phyloP scores from a whole-genome alignment of 1,140 invertebrate genomes.

The Dermatophagoides farinae region DNA sequence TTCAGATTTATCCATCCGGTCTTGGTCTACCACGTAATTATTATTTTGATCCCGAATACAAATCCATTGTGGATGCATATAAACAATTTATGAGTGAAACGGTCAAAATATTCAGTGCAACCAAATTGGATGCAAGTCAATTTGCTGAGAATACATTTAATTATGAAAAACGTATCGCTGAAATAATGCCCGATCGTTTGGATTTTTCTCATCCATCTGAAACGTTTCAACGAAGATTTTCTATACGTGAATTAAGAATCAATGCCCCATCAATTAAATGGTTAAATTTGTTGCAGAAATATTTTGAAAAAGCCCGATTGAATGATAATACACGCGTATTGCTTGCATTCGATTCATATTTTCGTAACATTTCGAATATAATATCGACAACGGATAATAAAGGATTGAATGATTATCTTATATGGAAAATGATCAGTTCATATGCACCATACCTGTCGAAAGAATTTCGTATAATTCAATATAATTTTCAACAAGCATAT shows the following conservation, averaged over 20 bases:
- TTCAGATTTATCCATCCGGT: slow-evolving; percentile 8
- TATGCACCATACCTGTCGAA: slow-evolving; percentile 37
- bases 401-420: slow-evolving; percentile 37
- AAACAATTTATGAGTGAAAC: slow-evolving; percentile 12
- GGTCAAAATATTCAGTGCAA: slow-evolving; percentile 9
- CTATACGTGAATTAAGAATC: neutral
- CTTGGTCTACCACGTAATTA: slow-evolving; percentile 7
- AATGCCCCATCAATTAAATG: slow-evolving; percentile 31
- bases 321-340: slow-evolving; percentile 32
- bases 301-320: slow-evolving; percentile 33
- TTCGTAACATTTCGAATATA: slow-evolving; percentile 32
- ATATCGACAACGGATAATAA: slow-evolving; percentile 35
- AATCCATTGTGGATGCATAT: slow-evolving; percentile 5
- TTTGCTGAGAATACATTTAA: slow-evolving; percentile 33
- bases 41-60: slow-evolving; percentile 11
- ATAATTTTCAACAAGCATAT: slow-evolving; percentile 31
- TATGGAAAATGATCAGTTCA: slow-evolving; percentile 34
- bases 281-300: slow-evolving; percentile 31
- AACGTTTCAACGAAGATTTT: slow-evolving; percentile 10
- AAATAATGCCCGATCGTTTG: slow-evolving; percentile 28
- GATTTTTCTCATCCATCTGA: slow-evolving; percentile 19
- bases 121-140: slow-evolving; percentile 5
- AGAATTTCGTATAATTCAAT: slow-evolving; percentile 30
- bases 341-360: slow-evolving; percentile 32
- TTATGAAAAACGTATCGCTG: slow-evolving; percentile 38